phyloP scores from a whole-genome alignment of 2,797 vertebrate genomes.

The Hyperoplus immaculatus region DNA sequence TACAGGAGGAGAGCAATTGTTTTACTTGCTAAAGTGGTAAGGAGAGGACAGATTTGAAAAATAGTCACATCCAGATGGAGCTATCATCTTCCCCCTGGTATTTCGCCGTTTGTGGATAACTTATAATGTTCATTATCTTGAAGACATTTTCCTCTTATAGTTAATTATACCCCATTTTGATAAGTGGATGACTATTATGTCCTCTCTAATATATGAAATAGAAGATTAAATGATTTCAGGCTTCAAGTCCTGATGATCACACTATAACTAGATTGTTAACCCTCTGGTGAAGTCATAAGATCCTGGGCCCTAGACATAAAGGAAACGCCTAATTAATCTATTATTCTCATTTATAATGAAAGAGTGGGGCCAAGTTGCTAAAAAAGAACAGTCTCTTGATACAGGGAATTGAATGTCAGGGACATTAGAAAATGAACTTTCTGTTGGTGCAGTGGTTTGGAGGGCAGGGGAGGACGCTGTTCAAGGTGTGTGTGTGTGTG shows the following conservation, averaged over 20 bases:
- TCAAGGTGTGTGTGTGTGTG: conserved; percentile 34
- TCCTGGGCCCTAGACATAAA: conserved; percentile 65
- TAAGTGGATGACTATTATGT: conserved; percentile 81
- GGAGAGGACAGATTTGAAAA: conserved; percentile 62
- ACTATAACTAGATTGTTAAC: conserved; percentile 69
- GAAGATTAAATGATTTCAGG: conserved; percentile 78
- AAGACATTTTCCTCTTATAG: conserved; percentile 78
- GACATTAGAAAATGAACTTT: conserved; percentile 51
- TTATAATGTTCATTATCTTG: conserved; percentile 78
- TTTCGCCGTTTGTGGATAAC: conserved; percentile 63
- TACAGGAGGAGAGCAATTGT: conserved; percentile 47
- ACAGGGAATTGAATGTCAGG: conserved; percentile 53
- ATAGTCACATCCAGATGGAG: conserved; percentile 68
- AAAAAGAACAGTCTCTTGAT: conserved; percentile 42
- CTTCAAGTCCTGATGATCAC: conserved; percentile 72
- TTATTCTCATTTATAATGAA: conserved; percentile 72
- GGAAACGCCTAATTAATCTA: conserved; percentile 78
- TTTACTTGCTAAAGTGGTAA: conserved; percentile 53
- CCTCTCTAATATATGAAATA: conserved; percentile 76
- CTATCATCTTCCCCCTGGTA: conserved; percentile 61
- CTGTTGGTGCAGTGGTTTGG: conserved; percentile 47
- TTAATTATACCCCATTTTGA: conserved; percentile 83
- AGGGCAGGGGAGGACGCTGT: conserved; percentile 48
- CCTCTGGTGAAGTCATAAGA: conserved; percentile 69
- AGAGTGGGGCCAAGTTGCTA: conserved; percentile 52